Evolutionary conservation across 1,140 invertebrate genomes (phyloP).

Genomic region (Delia radicum): DNA sequence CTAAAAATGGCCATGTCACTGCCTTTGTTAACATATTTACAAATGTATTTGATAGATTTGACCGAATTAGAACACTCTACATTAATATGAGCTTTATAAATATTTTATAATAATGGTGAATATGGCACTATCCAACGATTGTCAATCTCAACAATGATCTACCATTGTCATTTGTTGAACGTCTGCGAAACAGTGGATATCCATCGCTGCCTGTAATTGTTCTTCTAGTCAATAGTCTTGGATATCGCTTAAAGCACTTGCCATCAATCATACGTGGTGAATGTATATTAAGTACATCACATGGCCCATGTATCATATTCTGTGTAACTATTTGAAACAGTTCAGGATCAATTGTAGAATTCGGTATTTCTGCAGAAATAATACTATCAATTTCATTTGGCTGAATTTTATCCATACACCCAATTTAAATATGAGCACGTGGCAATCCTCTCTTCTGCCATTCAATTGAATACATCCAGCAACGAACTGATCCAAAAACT

Average conservation of each 20-base stretch:
- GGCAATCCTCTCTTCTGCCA: too few relatives aligned
- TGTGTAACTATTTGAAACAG: too few relatives aligned
- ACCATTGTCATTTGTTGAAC: conserved; percentile 42
- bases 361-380: conserved; percentile 41
- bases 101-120: conserved; percentile 33
- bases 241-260: conserved; percentile 35
- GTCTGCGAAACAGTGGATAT: conserved; percentile 55
- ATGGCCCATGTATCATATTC: conserved; percentile 62
- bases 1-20: conserved; percentile 38
- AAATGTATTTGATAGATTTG: conserved; percentile 56
- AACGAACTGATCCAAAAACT: conserved; percentile 46
- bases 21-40: conserved; percentile 57
- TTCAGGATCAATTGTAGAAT: conserved; percentile 50
- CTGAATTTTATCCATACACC: background rate
- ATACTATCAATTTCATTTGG: background rate
- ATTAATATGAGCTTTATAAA: conserved; percentile 42
- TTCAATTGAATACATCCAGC: conserved; percentile 58
- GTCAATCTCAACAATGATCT: conserved; percentile 27
- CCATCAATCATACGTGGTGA: conserved; percentile 53
- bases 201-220: conserved; percentile 46
- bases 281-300: conserved; percentile 42
- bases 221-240: conserved; percentile 28
- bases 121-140: conserved; percentile 47
- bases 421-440: too few relatives aligned
- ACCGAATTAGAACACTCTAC: conserved; percentile 49